These are phyloP conservation scores for Chydorus sphaericus DNA, from an alignment of 2,888 invertebrate species.

Conservation along the genomic window DNA sequence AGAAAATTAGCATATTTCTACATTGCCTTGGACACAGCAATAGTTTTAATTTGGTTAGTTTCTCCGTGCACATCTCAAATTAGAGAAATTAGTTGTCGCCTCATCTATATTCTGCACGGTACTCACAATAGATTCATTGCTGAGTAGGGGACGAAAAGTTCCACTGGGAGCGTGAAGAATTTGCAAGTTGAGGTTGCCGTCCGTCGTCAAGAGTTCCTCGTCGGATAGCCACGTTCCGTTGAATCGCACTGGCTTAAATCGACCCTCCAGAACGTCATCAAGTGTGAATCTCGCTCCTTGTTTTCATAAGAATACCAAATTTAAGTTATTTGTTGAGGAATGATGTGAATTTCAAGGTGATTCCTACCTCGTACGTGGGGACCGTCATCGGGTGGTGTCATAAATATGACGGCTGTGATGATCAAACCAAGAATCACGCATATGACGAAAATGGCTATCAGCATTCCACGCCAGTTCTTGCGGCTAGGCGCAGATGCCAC, in stretches of 20 bases:
- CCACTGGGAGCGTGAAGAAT: slow-evolving; percentile 7
- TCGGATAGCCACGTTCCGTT: slow-evolving; percentile 56
- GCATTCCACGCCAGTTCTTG: slow-evolving; percentile 87
- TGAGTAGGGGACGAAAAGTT: neutral
- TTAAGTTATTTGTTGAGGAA: slow-evolving; percentile 22
- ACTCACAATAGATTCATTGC: slow-evolving; percentile 9
- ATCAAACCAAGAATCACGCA: slow-evolving; percentile 75
- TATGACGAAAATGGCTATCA: slow-evolving; percentile 80
- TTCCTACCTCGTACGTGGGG: slow-evolving; percentile 21
- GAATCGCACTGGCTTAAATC: slow-evolving; percentile 38
- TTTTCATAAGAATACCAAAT: slow-evolving; percentile 32
- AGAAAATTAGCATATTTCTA: too few relatives aligned
- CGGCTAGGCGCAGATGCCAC: slow-evolving; percentile 73
- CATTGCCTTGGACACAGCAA: too few relatives aligned
- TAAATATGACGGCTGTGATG: slow-evolving; percentile 75
- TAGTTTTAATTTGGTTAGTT: too few relatives aligned
- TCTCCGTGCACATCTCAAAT: too few relatives aligned
- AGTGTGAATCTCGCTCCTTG: slow-evolving; percentile 48
- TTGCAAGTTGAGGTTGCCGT: slow-evolving; percentile 54
- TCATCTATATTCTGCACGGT: too few relatives aligned
- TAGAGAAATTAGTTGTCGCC: too few relatives aligned
- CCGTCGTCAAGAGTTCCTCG: slow-evolving; percentile 54
- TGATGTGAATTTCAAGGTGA: neutral
- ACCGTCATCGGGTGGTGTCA: slow-evolving; percentile 48
- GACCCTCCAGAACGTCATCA: slow-evolving; percentile 38